Evolutionary conservation across 2,888 invertebrate species (phyloP), one percentile per base, ranked within the genome.

Genomic region (Conops quadrifasciatus): DNA sequence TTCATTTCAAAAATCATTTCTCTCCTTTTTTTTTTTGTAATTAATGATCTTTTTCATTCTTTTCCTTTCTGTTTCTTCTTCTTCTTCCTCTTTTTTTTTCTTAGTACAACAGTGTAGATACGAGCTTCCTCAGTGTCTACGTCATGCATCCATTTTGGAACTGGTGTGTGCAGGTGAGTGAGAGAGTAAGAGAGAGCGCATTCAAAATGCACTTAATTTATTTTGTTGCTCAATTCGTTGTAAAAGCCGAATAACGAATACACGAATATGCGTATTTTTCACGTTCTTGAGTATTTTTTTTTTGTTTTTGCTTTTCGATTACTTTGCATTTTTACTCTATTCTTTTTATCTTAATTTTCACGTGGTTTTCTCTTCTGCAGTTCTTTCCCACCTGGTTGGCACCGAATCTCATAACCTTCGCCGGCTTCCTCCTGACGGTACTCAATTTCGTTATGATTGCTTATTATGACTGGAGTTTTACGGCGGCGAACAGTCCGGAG

Each of bases 81-180:
- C 45, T 64, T 5, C 43, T 36, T 43, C 43, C 36, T 13, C 26
- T 19, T 43, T 19, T 13, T 19, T 2, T 36, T 30, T n/a, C 58
- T 4, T 91, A 99, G 98, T 99, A 99, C 85, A 96, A 92, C 86
- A 95, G 95, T 70, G 89, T 97, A 82, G 99, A 99, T 85, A 97
- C 95, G 59, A 97, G 96, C 85, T 92, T 96, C 49, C 89, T 99
- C 69, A 97, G 98, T 85, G 93, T 94, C 78, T 97, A 99, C 91
- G 91, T 99, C 79, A 98, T 98, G 94, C 98, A 99, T 87, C 99
- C 99, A 30, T 98, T 99, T 87, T 99, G 99, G 99, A 95, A 99
- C 87, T 92, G 92, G 90, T 91, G 96, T 80, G 97, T 99, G 13
- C 91, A 97, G 92, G 98, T 98, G 88, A 89, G 89, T 77, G 19